Conservation (phyloP, 2,888 invertebrate species). For the Dendrolimus pini region DNA sequence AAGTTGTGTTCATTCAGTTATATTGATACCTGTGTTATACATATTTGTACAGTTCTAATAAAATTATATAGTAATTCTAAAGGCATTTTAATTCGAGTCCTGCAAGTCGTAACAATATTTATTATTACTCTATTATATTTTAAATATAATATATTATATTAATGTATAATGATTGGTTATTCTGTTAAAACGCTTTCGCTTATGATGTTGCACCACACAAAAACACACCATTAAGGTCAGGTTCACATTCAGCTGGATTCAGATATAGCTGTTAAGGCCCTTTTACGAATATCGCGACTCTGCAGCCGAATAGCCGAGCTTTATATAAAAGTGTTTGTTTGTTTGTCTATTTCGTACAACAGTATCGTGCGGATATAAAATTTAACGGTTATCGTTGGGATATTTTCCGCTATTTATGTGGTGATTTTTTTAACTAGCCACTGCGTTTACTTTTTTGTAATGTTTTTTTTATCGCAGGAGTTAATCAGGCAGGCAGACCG, state of each 20-base stretch:
- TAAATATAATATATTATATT: no score
- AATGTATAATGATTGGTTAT: no score
- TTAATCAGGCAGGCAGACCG: no score
- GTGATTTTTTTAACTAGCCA: not conserved
- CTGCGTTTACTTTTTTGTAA: no score
- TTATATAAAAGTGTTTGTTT: conserved; percentile 36
- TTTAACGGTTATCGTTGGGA: not conserved
- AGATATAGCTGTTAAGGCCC: conserved; percentile 56
- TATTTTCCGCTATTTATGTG: not conserved
- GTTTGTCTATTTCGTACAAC: not conserved
- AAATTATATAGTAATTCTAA: no score
- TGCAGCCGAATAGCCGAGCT: conserved; percentile 29
- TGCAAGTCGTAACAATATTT: no score
- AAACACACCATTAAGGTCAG: conserved; percentile 42
- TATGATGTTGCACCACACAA: conserved; percentile 15
- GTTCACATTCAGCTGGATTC: conserved; percentile 60
- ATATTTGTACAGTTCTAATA: no score
- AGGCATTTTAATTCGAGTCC: no score
- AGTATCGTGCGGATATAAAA: not conserved
- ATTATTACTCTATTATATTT: no score
- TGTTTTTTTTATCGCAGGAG: no score
- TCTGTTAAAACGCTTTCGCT: conserved; percentile 13
- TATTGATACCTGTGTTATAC: no score
- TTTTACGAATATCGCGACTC: conserved; percentile 38
- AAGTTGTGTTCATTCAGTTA: no score